These are phyloP conservation scores for Drosophila phalerata DNA, from an alignment of 2,888 invertebrate genomes.

Conservation along the genomic window DNA sequence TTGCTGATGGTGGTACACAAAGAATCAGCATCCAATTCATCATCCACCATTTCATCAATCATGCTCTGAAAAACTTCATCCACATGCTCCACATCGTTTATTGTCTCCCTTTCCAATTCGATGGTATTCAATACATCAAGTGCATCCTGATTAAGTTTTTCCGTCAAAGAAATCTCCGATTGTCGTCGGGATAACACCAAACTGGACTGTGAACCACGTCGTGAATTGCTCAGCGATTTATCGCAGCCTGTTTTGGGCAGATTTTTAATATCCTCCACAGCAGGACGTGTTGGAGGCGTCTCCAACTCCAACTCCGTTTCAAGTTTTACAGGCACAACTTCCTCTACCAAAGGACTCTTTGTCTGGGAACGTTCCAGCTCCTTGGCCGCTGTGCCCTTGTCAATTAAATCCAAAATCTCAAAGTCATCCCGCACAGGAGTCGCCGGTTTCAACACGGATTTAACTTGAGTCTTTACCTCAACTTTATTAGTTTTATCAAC, in stretches of 20 bases:
- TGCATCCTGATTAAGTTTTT: conserved; percentile 70
- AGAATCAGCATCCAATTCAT: conserved; percentile 73
- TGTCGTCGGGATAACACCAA: conserved; percentile 63
- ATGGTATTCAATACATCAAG: conserved; percentile 48
- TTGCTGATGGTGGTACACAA: conserved; percentile 81
- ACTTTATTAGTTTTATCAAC: conserved; percentile 7
- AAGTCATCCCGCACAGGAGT: conserved; percentile 70
- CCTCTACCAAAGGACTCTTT: conserved; percentile 62
- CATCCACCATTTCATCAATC: conserved; percentile 66
- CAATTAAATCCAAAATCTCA: conserved; percentile 64
- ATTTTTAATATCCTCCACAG: conserved; percentile 80
- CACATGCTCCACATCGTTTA: conserved; percentile 47
- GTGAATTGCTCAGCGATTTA: conserved; percentile 76
- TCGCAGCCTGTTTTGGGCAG: conserved; percentile 82
- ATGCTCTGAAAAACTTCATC: conserved; percentile 80
- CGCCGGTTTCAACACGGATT: conserved; percentile 48
- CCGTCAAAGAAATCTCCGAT: conserved; percentile 72
- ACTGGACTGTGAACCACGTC: conserved; percentile 77
- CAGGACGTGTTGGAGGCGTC: conserved; percentile 13
- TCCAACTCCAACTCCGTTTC: conserved; percentile 4
- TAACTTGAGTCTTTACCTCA: conserved; percentile 26
- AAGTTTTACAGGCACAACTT: not conserved
- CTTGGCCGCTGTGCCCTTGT: conserved; percentile 65
- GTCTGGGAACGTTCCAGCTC: conserved; percentile 66
- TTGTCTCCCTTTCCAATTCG: conserved; percentile 38